A percentile compares a stretch with the other conserved stretches of the same genome.
Evolutionary conservation across 1,140 invertebrate species (phyloP).

Genomic region (Drosophila grimshawi): DNA sequence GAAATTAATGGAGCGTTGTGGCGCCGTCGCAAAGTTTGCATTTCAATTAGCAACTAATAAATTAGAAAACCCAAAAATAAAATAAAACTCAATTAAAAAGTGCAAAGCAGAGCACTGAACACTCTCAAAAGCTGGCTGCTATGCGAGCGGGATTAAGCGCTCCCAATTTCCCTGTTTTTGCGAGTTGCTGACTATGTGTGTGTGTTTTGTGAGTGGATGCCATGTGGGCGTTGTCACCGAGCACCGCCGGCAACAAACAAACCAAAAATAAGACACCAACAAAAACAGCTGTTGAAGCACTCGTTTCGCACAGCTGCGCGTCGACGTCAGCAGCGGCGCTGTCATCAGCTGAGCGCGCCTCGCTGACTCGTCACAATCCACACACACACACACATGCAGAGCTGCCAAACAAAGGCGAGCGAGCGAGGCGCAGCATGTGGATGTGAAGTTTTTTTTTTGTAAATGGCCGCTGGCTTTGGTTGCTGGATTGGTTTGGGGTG

Average conservation of each 20-base stretch:
- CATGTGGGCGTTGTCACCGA: slow-evolving; percentile 71
- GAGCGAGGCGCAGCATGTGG: slow-evolving; percentile 17
- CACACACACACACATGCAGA: slow-evolving; percentile 30
- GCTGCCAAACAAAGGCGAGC: slow-evolving; percentile 62
- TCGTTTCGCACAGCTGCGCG: slow-evolving; percentile 42
- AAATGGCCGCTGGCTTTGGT: slow-evolving; percentile 35
- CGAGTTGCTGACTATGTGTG: background rate
- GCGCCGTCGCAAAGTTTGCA: slow-evolving; percentile 62
- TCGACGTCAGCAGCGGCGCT: slow-evolving; percentile 21
- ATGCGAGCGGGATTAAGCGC: slow-evolving; percentile 37
- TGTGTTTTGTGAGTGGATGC: slow-evolving; percentile 34
- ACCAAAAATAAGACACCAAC: slow-evolving; percentile 30
- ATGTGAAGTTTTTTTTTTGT: slow-evolving; percentile 29
- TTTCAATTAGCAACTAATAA: slow-evolving; percentile 78
- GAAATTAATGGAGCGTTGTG: slow-evolving; percentile 79
- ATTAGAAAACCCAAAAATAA: slow-evolving; percentile 32
- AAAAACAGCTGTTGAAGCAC: slow-evolving; percentile 68
- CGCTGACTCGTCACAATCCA: slow-evolving; percentile 35
- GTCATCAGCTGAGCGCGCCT: slow-evolving; percentile 36
- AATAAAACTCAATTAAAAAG: slow-evolving; percentile 24
- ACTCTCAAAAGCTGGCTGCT: slow-evolving; percentile 35
- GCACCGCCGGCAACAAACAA: slow-evolving; percentile 30
- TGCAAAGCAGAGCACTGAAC: background rate
- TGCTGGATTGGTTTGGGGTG: background rate
- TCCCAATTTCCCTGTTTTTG: background rate